Conservation (phyloP, 2,888 invertebrate genomes). For the Euplagia quadripunctaria region DNA sequence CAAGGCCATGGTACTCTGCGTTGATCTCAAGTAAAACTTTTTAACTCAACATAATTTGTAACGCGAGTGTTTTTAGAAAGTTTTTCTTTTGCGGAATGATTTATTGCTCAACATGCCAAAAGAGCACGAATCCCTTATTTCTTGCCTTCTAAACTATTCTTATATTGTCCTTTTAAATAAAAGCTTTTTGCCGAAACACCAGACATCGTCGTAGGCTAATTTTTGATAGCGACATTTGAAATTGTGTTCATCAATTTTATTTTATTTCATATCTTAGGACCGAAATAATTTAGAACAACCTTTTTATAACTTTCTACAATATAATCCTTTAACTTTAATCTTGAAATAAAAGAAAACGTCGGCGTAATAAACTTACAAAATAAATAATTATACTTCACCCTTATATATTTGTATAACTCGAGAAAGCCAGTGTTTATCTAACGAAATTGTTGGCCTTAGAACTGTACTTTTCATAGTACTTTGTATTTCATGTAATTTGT, state of each 20-base stretch:
- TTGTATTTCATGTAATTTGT: slow-evolving; percentile 42
- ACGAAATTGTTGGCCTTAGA: slow-evolving; percentile 31
- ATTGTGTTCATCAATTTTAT: not conserved
- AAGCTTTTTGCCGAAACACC: not conserved
- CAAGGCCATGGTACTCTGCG: slow-evolving; percentile 19
- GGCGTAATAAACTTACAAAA: slow-evolving; percentile 34
- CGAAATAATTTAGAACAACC: slow-evolving; percentile 17
- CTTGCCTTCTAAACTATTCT: slow-evolving; percentile 16
- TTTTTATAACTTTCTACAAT: slow-evolving; percentile 15
- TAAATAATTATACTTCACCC: slow-evolving; percentile 36
- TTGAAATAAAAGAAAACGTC: slow-evolving; percentile 24
- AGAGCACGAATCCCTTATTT: slow-evolving; percentile 30
- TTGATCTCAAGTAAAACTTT: slow-evolving; percentile 39
- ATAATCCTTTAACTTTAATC: slow-evolving; percentile 21
- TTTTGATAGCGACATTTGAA: not conserved
- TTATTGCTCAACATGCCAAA: slow-evolving; percentile 37
- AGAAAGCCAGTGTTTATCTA: slow-evolving; percentile 14
- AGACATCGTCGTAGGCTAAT: not conserved
- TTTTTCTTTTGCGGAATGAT: slow-evolving; percentile 45
- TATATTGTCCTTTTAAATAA: slow-evolving; percentile 2
- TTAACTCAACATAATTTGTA: slow-evolving; percentile 41
- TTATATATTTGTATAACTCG: slow-evolving; percentile 33
- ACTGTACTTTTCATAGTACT: slow-evolving; percentile 15
- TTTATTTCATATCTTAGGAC: not conserved
- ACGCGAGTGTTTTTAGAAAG: slow-evolving; percentile 40